These are phyloP conservation scores for Notocelia uddmanniana DNA, from an alignment of 2,888 invertebrate genomes.

Conservation along the genomic window DNA sequence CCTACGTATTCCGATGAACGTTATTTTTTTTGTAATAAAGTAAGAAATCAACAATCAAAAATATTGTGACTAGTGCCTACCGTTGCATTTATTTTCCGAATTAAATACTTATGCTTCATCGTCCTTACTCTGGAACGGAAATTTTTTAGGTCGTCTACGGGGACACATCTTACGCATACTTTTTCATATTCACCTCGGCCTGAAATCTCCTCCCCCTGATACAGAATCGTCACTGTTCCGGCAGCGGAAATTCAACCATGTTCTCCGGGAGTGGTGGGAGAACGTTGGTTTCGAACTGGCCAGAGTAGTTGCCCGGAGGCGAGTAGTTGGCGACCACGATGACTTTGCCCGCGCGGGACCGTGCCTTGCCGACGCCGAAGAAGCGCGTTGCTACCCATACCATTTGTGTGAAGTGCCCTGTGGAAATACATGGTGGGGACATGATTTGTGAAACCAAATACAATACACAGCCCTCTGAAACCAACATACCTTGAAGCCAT, in stretches of 20 bases:
- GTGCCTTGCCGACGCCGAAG: constrained; percentile 93
- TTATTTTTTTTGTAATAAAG: neutral
- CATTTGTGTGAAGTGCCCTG: constrained; percentile 95
- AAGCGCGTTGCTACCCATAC: constrained; percentile 92
- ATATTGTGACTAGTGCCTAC: neutral
- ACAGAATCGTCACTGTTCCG: constrained; percentile 73
- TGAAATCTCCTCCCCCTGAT: constrained; percentile 23
- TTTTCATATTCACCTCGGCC: constrained; percentile 10
- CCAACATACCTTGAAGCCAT: too few relatives aligned
- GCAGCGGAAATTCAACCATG: constrained; percentile 74
- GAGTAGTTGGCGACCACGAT: constrained; percentile 94
- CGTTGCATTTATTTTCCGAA: neutral
- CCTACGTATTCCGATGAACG: too few relatives aligned
- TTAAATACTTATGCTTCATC: neutral
- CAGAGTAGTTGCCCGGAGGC: constrained; percentile 92
- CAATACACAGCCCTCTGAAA: too few relatives aligned
- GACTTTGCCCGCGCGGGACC: constrained; percentile 91
- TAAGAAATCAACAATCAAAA: neutral
- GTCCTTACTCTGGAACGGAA: neutral
- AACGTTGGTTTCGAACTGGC: constrained; percentile 92
- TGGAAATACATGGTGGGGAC: constrained; percentile 2
- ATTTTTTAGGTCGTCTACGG: neutral
- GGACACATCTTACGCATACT: neutral
- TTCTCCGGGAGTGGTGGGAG: constrained; percentile 89
- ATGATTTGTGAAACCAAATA: neutral